phyloP scores from a whole-genome alignment of 2,797 vertebrate species.

The Syngnathus acus region DNA sequence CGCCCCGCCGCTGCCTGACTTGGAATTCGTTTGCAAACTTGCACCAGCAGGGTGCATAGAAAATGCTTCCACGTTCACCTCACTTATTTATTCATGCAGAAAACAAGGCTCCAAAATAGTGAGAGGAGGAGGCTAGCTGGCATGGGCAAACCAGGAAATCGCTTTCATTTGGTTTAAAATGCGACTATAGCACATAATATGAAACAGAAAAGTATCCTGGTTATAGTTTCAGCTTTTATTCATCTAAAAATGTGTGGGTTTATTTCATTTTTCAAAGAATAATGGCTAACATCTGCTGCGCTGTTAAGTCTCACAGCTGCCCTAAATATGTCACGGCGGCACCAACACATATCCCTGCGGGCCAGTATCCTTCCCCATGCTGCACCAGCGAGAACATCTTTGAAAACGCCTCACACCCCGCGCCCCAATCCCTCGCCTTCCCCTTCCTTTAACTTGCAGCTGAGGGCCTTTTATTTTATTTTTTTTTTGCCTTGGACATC shows the following conservation, averaged over 20 bases:
- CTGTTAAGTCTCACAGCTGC: slow-evolving; percentile 69
- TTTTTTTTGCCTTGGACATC: slow-evolving; percentile 9
- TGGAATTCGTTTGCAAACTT: slow-evolving; percentile 42
- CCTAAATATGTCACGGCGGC: slow-evolving; percentile 72
- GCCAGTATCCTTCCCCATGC: slow-evolving; percentile 39
- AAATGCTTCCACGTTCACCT: slow-evolving; percentile 44
- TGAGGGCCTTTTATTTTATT: slow-evolving; percentile 29
- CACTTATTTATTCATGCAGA: slow-evolving; percentile 50
- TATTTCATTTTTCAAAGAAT: slow-evolving; percentile 29
- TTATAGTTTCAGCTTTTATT: not conserved
- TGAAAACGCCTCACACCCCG: slow-evolving; percentile 19
- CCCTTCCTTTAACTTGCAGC: slow-evolving; percentile 51
- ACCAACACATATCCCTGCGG: slow-evolving; percentile 53
- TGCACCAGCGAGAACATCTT: slow-evolving; percentile 39
- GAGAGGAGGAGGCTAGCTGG: not conserved
- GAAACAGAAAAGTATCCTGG: not conserved
- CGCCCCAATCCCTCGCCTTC: slow-evolving; percentile 16
- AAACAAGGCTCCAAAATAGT: slow-evolving; percentile 13
- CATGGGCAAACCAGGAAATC: slow-evolving; percentile 6
- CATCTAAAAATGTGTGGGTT: slow-evolving; percentile 11
- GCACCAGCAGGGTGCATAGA: slow-evolving; percentile 33
- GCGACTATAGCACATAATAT: not conserved
- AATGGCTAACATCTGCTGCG: slow-evolving; percentile 67
- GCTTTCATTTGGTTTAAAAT: slow-evolving; percentile 9
- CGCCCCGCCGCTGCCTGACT: not conserved